Evolutionary conservation across 2,797 vertebrate genomes (phyloP), one percentile per base, ranked within the genome.

Genomic region (Furcifer pardalis): DNA sequence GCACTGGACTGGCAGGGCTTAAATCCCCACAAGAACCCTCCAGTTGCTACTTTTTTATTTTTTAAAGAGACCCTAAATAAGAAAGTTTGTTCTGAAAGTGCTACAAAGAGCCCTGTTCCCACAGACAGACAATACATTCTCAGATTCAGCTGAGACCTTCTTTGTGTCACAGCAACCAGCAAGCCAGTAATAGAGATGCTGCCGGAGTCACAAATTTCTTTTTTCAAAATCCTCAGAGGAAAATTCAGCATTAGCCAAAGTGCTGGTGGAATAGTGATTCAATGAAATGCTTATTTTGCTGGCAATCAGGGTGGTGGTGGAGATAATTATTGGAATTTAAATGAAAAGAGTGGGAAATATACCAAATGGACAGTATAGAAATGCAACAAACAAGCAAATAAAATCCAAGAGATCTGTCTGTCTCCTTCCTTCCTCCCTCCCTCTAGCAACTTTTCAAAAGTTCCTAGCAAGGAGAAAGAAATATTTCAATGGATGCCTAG

Each of bases 101-200:
- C 69, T 0, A 1, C 52, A 63, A 76, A 49, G 59, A 10, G 1
- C 21, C 37, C 21, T 49, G 42, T 83, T 77, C 49, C 79, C 84
- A 82, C 76, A 63, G 37, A 0, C 0, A 66, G 46, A 73, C 79
- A 77, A 68, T 60, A 4, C 19, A 0, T 32, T 21, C 27, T 49
- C 15, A 88, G 59, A 1, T 59, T 56, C 35, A 7, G 0, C 10
- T 49, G 69, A 75, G 35, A 21, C 17, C 73, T 13, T 86, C 46
- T 77, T 81, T 60, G 75, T 49, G 65, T 82, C 74, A 78, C 37
- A 71, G 68, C 78, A 84, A 81, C 66, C 84, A 56, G 44, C 42
- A 77, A 42, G 30, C 37, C 23, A 8, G 44, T 46, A 59, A 46
- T 63, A 62, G 23, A 72, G 30, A 59, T 6, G 15, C 74, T 73